These are phyloP conservation scores for Zenarchopterus dispar DNA, from an alignment of 2,797 vertebrate genomes.

Conservation along the genomic window DNA sequence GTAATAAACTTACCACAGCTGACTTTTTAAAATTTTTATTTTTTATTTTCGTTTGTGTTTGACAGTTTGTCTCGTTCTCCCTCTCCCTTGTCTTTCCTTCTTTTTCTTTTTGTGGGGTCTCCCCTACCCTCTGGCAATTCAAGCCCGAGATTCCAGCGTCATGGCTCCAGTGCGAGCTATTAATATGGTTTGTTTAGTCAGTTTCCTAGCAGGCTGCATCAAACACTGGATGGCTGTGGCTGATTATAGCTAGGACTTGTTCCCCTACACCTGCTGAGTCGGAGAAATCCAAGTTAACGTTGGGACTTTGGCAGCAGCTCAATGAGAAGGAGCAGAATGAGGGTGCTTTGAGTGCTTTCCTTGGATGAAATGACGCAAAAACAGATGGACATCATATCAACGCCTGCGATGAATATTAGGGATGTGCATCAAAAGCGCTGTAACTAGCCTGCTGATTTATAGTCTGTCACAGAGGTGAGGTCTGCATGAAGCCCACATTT, in stretches of 20 bases:
- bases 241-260: slow-evolving; percentile 81
- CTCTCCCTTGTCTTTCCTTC: slow-evolving; percentile 10
- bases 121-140: slow-evolving; percentile 83
- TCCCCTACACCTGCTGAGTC: slow-evolving; percentile 85
- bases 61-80: slow-evolving; percentile 1
- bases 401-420: slow-evolving; percentile 55
- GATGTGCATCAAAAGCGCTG: slow-evolving; percentile 44
- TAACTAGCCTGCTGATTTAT: slow-evolving; percentile 46
- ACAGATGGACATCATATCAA: slow-evolving; percentile 56
- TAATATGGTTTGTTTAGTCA: slow-evolving; percentile 90
- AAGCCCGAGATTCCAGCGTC: slow-evolving; percentile 82
- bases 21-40: slow-evolving; percentile 12
- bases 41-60: slow-evolving; percentile 10
- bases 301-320: slow-evolving; percentile 63
- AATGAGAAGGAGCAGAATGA: slow-evolving; percentile 62
- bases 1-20: slow-evolving; percentile 28
- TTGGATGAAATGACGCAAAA: slow-evolving; percentile 67
- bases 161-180: slow-evolving; percentile 82
- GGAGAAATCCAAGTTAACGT: slow-evolving; percentile 84
- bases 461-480: slow-evolving; percentile 34
- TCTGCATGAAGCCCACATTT: slow-evolving; percentile 35
- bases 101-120: slow-evolving; percentile 77
- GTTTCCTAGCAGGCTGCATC: slow-evolving; percentile 89
- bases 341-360: slow-evolving; percentile 58
- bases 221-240: slow-evolving; percentile 85